Conservation (phyloP, 2,113 vertebrate species). For the Lontra canadensis region DNA sequence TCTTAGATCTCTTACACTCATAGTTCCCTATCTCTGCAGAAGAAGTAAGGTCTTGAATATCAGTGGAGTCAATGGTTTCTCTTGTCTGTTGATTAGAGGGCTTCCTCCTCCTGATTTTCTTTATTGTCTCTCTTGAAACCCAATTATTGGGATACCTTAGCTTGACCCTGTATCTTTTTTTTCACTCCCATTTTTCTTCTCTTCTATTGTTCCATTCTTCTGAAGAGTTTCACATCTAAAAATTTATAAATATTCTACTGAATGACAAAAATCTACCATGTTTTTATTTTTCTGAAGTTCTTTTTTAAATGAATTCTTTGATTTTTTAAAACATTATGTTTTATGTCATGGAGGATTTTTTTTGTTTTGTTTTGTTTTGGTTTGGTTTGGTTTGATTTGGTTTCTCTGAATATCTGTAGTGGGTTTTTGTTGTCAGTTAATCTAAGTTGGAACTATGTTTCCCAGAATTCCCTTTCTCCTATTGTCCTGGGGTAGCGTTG, state of each 20-base stretch:
- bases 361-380: neutral
- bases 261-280: neutral
- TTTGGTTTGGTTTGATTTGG: too few relatives aligned
- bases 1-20: neutral
- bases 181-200: neutral
- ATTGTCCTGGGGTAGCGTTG: neutral
- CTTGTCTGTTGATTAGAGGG: neutral
- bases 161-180: neutral
- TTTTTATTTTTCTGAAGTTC: neutral
- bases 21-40: neutral
- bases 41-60: neutral
- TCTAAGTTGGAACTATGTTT: neutral
- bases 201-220: neutral
- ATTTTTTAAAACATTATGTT: neutral
- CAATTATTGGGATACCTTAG: neutral
- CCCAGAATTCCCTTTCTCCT: neutral
- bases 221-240: neutral
- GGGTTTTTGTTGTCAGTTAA: neutral
- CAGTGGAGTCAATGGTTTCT: neutral
- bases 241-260: neutral
- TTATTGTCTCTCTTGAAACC: neutral
- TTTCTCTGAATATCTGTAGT: neutral
- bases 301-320: neutral
- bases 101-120: neutral
- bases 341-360: neutral